Base-by-base conservation (phyloP, 1,140 invertebrate species). In the Temnothorax curvispinosus region DNA sequence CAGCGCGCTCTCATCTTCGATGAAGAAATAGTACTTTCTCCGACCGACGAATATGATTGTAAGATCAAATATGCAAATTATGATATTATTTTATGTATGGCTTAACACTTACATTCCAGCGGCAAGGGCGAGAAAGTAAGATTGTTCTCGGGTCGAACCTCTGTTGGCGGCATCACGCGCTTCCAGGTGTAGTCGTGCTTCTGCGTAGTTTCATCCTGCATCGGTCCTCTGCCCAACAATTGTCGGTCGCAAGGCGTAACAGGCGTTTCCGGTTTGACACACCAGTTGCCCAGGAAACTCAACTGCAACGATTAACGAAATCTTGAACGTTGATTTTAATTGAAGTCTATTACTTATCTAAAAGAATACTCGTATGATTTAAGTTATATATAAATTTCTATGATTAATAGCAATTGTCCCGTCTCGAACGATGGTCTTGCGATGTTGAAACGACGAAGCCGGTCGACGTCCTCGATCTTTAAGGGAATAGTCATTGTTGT, bases 131-230 rank as follows among this genome's bases (percentile, higher is more conserved):
- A 92, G 54, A 89, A 80, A 50, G 74, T 65, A 4, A 95, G 84
- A 76, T 94, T 93, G 41, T 90, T 72, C 15, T 88, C 65, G 0
- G 91, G 94, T 21, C 71, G 62, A n/a, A 90, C 38, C n/a, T 44
- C 15, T 2, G 74, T 1, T 7, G 74, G 54, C 2, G 76, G 85
- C 21, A 15, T 50, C 6, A n/a, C 38, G 1, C 44, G 88, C 58
- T 94, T 95, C 95, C 95, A 95, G 0, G 86, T 88, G 90, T 96
- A 97, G 92, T 97, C 97, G 89, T 97, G 96, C 84, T 97, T 97
- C 72, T 97, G 96, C 0, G 97, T 97, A 0, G 97, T 97, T 71
- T 96, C 94, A 74, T 96, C 96, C 90, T 97, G 96, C 95, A 97
- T 97, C 13, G 97, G 96, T 0, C 97, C 97, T 88, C 96, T 95